phyloP scores from a whole-genome alignment of 2,888 invertebrate genomes.

The Xiphydria camelus region DNA sequence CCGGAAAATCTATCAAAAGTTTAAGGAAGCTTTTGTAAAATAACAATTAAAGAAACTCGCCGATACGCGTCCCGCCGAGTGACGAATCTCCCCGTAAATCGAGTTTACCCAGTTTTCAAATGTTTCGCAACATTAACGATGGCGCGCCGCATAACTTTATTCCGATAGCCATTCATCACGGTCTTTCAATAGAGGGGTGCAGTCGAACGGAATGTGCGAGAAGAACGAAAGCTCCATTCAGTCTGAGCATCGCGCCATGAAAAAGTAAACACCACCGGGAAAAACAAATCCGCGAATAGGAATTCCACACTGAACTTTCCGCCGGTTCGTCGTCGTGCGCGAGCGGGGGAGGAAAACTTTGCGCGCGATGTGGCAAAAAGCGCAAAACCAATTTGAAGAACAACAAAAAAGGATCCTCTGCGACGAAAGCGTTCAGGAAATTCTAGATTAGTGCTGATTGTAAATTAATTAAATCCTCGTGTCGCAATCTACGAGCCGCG shows the following conservation, averaged over 20 bases:
- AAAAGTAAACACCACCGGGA: constrained; percentile 46
- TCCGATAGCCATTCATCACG: constrained; percentile 51
- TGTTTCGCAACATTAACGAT: constrained; percentile 51
- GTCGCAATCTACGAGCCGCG: too few species aligned
- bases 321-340: background rate
- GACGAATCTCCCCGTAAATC: constrained; percentile 29
- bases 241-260: constrained; percentile 36
- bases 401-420: too few species aligned
- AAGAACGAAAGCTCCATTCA: constrained; percentile 34
- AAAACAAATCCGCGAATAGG: constrained; percentile 49
- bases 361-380: too few species aligned
- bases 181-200: constrained; percentile 43
- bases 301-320: constrained; percentile 32
- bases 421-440: too few species aligned
- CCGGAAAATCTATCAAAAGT: constrained; percentile 37
- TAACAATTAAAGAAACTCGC: too few species aligned
- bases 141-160: constrained; percentile 49
- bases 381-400: background rate
- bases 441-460: too few species aligned
- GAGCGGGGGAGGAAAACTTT: too few species aligned
- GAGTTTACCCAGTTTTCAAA: constrained; percentile 41
- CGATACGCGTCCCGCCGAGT: background rate
- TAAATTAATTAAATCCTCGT: too few species aligned
- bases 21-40: constrained; percentile 41
- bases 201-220: constrained; percentile 37